Evolutionary conservation across 2,113 vertebrate genomes (phyloP).

Genomic region (Andinoacara biseriatus): DNA sequence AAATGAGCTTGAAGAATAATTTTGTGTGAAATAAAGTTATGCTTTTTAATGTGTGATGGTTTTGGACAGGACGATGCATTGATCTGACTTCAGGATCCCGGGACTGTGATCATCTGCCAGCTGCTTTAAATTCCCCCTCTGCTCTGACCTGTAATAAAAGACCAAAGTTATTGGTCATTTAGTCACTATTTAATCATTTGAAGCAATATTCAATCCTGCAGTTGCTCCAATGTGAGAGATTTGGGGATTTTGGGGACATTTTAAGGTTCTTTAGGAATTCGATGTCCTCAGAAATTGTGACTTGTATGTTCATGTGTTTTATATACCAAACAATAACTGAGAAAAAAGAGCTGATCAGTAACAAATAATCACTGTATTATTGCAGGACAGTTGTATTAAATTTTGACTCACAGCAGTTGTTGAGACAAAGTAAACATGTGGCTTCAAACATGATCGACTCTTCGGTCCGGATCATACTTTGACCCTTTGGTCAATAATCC

Average conservation of each 20-base stretch:
- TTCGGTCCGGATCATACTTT: conserved; percentile 50
- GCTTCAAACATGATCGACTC: conserved; percentile 12
- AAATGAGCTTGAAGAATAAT: not conserved
- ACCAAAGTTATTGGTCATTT: too few species aligned
- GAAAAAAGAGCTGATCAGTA: too few species aligned
- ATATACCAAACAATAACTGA: not conserved
- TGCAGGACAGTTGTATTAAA: not conserved
- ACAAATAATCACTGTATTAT: not conserved
- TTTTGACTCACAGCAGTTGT: not conserved
- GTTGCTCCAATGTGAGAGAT: not conserved
- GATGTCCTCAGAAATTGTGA: not conserved
- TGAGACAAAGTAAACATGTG: conserved; percentile 43
- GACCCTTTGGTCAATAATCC: conserved; percentile 56
- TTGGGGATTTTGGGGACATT: not conserved
- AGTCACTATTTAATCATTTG: too few species aligned
- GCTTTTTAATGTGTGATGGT: not conserved
- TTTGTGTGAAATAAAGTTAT: not conserved
- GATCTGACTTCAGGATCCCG: not conserved
- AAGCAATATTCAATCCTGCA: not conserved
- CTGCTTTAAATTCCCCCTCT: not conserved
- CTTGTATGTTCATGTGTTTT: not conserved
- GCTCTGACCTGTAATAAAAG: not conserved
- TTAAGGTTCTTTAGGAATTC: not conserved
- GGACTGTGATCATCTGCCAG: not conserved
- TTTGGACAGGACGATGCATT: not conserved